Evolutionary conservation across 2,113 vertebrate genomes (phyloP).

Genomic region (Sapajus apella): DNA sequence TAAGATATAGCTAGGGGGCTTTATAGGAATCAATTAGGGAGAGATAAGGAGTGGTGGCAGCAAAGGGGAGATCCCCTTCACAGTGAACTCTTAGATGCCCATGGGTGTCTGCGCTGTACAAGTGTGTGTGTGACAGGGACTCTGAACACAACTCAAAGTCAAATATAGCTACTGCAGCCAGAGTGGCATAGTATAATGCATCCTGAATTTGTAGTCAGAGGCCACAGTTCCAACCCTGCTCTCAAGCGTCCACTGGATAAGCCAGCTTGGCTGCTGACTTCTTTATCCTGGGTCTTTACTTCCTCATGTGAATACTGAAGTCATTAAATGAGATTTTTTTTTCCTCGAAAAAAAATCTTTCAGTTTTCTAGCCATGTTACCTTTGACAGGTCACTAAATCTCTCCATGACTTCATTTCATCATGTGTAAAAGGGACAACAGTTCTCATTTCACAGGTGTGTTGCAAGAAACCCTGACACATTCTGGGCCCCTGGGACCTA

Average conservation of each 20-base stretch:
- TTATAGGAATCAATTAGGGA: background rate
- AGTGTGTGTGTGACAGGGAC: background rate
- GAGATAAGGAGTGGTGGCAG: background rate
- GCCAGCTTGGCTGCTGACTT: background rate
- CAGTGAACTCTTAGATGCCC: background rate
- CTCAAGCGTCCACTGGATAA: background rate
- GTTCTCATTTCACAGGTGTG: background rate
- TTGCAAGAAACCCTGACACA: background rate
- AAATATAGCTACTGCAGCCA: background rate
- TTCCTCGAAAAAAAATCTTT: too few relatives aligned
- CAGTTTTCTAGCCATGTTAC: too few relatives aligned
- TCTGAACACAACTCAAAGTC: background rate
- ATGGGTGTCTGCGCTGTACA: rapidly evolving
- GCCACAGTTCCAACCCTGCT: background rate
- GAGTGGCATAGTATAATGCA: background rate
- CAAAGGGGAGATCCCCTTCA: background rate
- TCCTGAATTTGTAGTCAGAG: background rate
- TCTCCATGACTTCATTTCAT: background rate
- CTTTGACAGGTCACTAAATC: background rate
- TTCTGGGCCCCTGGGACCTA: background rate
- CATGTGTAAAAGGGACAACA: background rate
- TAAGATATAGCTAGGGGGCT: background rate
- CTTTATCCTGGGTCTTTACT: background rate
- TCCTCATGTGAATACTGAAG: background rate
- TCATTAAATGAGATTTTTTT: background rate